phyloP scores from a whole-genome alignment of 2,797 vertebrate species.

The Microhierax caerulescens region DNA sequence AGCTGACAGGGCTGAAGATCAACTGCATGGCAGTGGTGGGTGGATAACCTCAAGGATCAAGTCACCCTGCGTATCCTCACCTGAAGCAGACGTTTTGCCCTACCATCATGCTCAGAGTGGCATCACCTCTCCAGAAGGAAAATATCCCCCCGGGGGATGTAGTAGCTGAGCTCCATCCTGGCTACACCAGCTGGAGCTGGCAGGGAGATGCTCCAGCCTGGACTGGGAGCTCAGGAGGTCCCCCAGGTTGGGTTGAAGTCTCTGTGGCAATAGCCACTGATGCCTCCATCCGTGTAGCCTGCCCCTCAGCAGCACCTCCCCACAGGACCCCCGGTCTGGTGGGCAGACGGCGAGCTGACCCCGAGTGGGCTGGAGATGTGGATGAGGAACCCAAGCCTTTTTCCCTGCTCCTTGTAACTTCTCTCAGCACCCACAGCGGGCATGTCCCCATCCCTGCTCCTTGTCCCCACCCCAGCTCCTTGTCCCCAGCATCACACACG shows the following conservation, averaged over 20 bases:
- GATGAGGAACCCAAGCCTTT: background rate
- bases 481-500: background rate
- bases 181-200: background rate
- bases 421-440: background rate
- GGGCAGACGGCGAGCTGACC: background rate
- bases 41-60: background rate
- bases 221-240: background rate
- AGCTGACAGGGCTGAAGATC: too few species aligned
- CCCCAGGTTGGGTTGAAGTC: background rate
- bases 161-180: background rate
- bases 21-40: too few species aligned
- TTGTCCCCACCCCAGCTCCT: background rate
- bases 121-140: background rate
- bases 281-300: rapidly evolving
- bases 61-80: rapidly evolving
- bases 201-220: background rate
- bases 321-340: background rate
- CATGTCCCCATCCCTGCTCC: background rate
- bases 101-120: background rate
- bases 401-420: background rate
- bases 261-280: background rate
- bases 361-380: background rate
- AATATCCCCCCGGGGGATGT: background rate
- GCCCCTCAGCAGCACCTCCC: background rate
- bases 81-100: background rate